Evolutionary conservation across 2,797 vertebrate species (phyloP).

Genomic region (Xiphophorus birchmanni): DNA sequence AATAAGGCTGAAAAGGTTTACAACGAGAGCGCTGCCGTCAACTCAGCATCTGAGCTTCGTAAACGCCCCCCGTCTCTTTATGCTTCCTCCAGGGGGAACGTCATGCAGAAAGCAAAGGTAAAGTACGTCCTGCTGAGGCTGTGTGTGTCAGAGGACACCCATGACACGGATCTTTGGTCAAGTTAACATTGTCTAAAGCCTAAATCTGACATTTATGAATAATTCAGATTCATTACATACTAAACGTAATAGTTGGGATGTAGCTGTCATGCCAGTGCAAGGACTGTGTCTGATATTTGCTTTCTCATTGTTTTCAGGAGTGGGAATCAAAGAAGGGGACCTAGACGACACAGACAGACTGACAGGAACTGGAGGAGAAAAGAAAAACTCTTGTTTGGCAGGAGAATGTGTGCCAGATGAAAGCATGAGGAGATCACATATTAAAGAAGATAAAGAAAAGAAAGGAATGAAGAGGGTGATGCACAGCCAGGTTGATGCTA

Average conservation of each 20-base stretch:
- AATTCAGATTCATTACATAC: background rate
- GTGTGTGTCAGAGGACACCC: background rate
- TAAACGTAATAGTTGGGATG: background rate
- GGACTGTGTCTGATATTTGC: background rate
- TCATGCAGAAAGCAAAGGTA: conserved; percentile 97
- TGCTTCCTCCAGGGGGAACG: conserved; percentile 87
- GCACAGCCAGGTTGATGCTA: conserved; percentile 25
- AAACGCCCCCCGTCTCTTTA: conserved; percentile 89
- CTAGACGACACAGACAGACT: conserved; percentile 62
- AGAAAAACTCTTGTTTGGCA: conserved; percentile 4
- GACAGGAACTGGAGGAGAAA: conserved; percentile 16
- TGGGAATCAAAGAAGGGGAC: conserved; percentile 95
- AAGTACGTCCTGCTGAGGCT: background rate
- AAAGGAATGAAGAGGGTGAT: conserved; percentile 8
- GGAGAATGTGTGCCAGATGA: conserved; percentile 33
- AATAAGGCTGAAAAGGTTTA: conserved; percentile 75
- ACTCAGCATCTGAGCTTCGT: conserved; percentile 89
- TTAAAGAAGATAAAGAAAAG: conserved; percentile 25
- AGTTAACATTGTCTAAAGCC: background rate
- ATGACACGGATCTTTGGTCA: background rate
- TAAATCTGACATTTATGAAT: background rate
- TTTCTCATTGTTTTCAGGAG: conserved; percentile 83
- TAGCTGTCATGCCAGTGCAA: background rate
- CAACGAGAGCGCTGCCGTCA: conserved; percentile 86
- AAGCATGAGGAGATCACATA: conserved; percentile 25